These are phyloP conservation scores for Acanthaster planci DNA, from an alignment of 35 echinoderm and acorn worm species.

Conservation along the genomic window DNA sequence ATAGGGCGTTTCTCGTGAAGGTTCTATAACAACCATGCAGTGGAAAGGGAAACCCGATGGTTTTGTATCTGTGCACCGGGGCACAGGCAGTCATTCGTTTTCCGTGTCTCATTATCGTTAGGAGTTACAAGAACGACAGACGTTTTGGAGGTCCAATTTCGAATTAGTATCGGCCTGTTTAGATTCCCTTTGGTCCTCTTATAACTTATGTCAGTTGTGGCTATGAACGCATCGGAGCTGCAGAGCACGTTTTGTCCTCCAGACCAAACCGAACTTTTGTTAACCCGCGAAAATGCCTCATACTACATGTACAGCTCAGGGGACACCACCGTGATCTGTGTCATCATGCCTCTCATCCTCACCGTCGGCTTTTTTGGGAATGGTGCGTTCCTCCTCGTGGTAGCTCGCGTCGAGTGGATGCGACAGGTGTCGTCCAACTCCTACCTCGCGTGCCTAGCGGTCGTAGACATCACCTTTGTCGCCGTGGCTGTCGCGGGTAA, in stretches of 20 bases:
- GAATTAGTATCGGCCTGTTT: no score
- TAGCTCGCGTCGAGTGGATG: constrained; percentile 18
- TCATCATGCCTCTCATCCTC: constrained; percentile 14
- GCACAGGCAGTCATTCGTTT: no score
- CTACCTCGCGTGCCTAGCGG: constrained; percentile 19
- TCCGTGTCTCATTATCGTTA: no score
- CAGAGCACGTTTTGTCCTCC: neutral
- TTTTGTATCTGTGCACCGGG: no score
- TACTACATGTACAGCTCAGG: neutral
- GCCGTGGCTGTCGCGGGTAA: neutral
- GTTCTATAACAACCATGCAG: no score
- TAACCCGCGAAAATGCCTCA: neutral
- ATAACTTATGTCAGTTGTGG: no score
- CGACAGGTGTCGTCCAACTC: constrained; percentile 9
- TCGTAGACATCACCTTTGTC: constrained; percentile 25
- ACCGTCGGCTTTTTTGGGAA: constrained; percentile 37
- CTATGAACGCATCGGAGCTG: neutral
- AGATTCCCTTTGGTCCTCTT: no score
- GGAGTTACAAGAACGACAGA: no score
- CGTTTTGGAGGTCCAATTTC: no score
- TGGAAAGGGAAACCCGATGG: no score
- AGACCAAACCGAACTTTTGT: neutral
- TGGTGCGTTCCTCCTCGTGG: constrained; percentile 37
- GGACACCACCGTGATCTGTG: neutral
- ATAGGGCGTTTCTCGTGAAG: no score